Conservation (phyloP, 2,888 invertebrate genomes). For the Lochmaea capreae region DNA sequence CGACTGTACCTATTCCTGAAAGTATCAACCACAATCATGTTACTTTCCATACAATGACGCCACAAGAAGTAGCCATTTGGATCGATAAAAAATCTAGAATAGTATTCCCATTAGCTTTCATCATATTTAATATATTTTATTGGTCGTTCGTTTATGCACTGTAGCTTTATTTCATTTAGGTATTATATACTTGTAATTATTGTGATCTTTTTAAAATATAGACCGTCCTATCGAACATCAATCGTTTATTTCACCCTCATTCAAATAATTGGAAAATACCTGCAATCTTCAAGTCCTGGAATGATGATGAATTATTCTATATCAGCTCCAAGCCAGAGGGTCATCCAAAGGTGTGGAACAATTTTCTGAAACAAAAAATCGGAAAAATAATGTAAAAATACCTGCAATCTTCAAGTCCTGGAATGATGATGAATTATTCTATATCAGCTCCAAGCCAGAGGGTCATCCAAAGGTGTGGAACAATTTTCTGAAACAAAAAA, state of each 20-base stretch:
- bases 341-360: no score
- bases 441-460: no score
- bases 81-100: slow-evolving; percentile 84
- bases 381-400: no score
- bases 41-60: slow-evolving; percentile 78
- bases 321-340: no score
- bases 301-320: no score
- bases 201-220: slow-evolving; percentile 22
- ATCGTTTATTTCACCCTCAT: background rate
- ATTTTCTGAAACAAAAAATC: no score
- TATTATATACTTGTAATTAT: slow-evolving; percentile 7
- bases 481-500: no score
- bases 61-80: slow-evolving; percentile 89
- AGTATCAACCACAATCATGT: slow-evolving; percentile 23
- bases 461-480: no score
- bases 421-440: no score
- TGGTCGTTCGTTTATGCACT: slow-evolving; percentile 63
- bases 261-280: no score
- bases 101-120: slow-evolving; percentile 81
- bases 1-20: slow-evolving; percentile 55
- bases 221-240: slow-evolving; percentile 8
- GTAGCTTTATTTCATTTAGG: slow-evolving; percentile 38
- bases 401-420: no score
- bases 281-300: no score
- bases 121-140: slow-evolving; percentile 77